phyloP scores from a whole-genome alignment of 2,888 invertebrate genomes.

The Cyrtodaria siliqua region DNA sequence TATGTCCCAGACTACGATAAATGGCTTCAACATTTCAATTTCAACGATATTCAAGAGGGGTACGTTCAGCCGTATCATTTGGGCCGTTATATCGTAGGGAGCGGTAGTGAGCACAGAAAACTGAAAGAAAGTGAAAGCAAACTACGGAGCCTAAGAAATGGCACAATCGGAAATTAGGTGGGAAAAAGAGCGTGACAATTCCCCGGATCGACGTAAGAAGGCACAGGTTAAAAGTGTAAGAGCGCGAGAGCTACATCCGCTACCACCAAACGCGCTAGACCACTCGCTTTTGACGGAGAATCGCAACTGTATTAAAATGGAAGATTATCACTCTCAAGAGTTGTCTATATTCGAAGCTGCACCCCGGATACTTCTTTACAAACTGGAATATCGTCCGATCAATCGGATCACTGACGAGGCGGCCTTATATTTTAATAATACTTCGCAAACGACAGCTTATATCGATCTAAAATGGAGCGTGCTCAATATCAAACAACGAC shows the following conservation, averaged over 20 bases:
- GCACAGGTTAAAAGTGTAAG: constrained; percentile 1
- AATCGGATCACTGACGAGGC: constrained; percentile 3
- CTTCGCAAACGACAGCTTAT: constrained; percentile 4
- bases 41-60: too few relatives aligned
- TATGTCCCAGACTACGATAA: too few relatives aligned
- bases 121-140: too few relatives aligned
- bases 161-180: too few relatives aligned
- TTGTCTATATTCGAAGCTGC: background rate
- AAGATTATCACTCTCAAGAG: background rate
- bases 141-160: too few relatives aligned
- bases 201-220: too few relatives aligned
- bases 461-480: constrained; percentile 1
- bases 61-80: too few relatives aligned
- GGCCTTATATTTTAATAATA: constrained; percentile 8
- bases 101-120: too few relatives aligned
- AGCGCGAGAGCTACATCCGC: background rate
- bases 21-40: too few relatives aligned
- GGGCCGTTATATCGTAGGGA: too few relatives aligned
- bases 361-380: background rate
- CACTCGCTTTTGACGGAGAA: background rate
- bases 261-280: background rate
- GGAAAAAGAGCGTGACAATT: too few relatives aligned
- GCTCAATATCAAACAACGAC: background rate
- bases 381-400: background rate
- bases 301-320: background rate